Percentiles rank a stretch among this genome's conserved stretches.
These are phyloP conservation scores for Cyprinodon brontotheroides DNA, from an alignment of 2,113 vertebrate species.

Conservation along the genomic window DNA sequence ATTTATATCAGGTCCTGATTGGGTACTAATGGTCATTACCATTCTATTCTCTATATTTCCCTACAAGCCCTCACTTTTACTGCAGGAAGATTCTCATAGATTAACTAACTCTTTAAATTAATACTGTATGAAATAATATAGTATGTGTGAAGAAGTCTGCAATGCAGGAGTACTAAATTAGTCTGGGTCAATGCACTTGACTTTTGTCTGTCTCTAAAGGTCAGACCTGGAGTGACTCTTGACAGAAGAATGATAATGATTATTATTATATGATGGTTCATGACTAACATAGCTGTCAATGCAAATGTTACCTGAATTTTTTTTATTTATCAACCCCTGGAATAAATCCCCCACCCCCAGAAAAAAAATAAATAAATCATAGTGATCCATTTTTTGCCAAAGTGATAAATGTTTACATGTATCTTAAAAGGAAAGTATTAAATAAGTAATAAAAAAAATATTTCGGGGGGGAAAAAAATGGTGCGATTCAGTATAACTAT, in stretches of 20 bases:
- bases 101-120: background rate
- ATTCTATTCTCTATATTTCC: conserved; percentile 8
- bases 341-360: conserved; percentile 7
- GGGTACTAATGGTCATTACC: background rate
- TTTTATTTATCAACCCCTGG: conserved; percentile 11
- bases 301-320: conserved; percentile 20
- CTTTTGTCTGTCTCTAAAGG: background rate
- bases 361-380: background rate
- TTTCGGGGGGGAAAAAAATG: background rate
- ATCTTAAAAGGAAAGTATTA: conserved; percentile 8
- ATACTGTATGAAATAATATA: background rate
- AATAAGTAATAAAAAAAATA: conserved; percentile 15
- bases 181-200: background rate
- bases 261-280: background rate
- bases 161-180: background rate
- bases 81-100: background rate
- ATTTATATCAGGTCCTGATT: background rate
- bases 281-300: conserved; percentile 23
- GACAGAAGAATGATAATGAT: background rate
- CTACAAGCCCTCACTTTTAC: conserved; percentile 1
- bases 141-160: background rate
- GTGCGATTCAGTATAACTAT: conserved; percentile 11
- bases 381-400: conserved; percentile 16
- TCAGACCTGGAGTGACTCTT: background rate
- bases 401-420: conserved; percentile 22